Evolutionary conservation across 2,113 vertebrate species (phyloP).

Genomic region (Phaethon lepturus): DNA sequence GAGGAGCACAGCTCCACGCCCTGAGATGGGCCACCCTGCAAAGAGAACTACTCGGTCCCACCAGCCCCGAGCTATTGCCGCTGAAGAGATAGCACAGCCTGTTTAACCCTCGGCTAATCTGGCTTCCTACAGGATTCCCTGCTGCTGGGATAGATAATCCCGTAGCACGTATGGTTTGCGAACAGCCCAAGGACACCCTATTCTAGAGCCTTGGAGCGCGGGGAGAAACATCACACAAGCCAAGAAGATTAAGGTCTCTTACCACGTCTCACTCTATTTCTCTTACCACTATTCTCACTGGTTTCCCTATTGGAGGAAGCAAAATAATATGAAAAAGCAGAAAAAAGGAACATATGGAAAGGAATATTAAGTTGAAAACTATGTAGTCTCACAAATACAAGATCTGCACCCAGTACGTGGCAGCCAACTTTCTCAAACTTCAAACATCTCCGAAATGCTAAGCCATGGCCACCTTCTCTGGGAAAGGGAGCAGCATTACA

Average conservation of each 20-base stretch:
- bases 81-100: background rate
- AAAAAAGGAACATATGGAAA: background rate
- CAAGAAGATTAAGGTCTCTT: background rate
- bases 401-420: background rate
- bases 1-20: background rate
- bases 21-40: background rate
- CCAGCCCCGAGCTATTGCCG: background rate
- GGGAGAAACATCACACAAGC: background rate
- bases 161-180: fast-evolving
- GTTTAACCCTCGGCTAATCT: background rate
- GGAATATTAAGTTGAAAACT: background rate
- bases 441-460: background rate
- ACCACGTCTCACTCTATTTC: background rate
- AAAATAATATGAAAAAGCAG: background rate
- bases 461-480: background rate
- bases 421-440: background rate
- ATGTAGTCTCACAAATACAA: background rate
- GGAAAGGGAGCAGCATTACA: background rate
- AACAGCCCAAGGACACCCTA: background rate
- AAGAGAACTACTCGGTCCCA: background rate
- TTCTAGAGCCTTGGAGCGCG: fast-evolving
- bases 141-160: background rate
- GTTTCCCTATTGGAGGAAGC: background rate
- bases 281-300: background rate
- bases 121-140: background rate